Evolutionary conservation across 2,888 invertebrate genomes (phyloP).

Genomic region (Cinara cedri): DNA sequence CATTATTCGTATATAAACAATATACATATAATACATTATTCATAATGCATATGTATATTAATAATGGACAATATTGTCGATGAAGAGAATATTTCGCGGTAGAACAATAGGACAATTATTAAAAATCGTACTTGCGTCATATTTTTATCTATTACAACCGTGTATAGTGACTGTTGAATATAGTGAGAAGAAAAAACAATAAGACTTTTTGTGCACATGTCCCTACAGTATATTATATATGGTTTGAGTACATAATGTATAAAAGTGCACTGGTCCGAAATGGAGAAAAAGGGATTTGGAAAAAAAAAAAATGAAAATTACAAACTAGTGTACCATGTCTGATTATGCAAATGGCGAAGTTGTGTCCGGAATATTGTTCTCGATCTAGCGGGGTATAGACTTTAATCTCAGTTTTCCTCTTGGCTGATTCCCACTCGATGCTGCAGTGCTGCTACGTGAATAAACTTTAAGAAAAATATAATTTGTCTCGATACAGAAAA

Average conservation of each 20-base stretch:
- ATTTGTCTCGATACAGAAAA: conserved; percentile 33
- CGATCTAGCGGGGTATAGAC: conserved; percentile 27
- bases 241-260: not conserved
- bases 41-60: no score
- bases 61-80: no score
- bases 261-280: conserved; percentile 9
- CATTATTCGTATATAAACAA: no score
- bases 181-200: not conserved
- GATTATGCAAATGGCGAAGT: conserved; percentile 49
- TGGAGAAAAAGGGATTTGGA: not conserved
- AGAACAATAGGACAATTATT: no score
- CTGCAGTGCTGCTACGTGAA: conserved; percentile 31
- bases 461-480: conserved; percentile 48
- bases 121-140: no score
- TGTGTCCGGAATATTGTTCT: conserved; percentile 53
- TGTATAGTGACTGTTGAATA: not conserved
- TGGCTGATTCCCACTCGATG: conserved; percentile 23
- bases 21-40: no score
- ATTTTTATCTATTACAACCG: no score
- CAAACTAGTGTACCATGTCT: conserved; percentile 54
- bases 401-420: conserved; percentile 55
- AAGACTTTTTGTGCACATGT: not conserved
- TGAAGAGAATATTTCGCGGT: no score
- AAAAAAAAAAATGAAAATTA: conserved; percentile 39
- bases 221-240: not conserved